These are phyloP conservation scores for Hystrix cristata DNA, from an alignment of 2,113 vertebrate genomes.

Conservation along the genomic window DNA sequence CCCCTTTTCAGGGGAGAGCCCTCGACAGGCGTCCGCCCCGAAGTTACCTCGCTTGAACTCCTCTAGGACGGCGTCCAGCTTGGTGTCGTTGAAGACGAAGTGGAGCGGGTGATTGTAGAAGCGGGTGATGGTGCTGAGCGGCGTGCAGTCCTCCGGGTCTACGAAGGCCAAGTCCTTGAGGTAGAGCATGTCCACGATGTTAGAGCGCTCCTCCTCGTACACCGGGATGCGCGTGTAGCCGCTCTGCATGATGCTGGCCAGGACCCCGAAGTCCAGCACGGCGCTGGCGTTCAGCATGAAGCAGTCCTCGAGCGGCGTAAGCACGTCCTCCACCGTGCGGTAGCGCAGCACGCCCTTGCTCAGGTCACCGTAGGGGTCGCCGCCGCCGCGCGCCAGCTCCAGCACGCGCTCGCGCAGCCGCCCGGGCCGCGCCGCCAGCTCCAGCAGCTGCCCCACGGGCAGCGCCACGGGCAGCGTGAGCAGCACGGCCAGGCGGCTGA, in stretches of 20 bases:
- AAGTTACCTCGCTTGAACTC: constrained; percentile 95
- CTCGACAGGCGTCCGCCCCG: background rate
- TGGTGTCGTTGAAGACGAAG: constrained; percentile 97
- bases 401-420: constrained; percentile 91
- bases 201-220: constrained; percentile 95
- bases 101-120: constrained; percentile 97
- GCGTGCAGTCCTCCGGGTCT: constrained; percentile 94
- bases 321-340: constrained; percentile 95
- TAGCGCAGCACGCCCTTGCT: constrained; percentile 92
- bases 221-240: constrained; percentile 95
- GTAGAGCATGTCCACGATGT: constrained; percentile 95
- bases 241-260: constrained; percentile 97
- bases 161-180: constrained; percentile 95
- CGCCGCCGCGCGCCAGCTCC: constrained; percentile 93
- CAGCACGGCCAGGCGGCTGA: constrained; percentile 93
- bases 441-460: constrained; percentile 92
- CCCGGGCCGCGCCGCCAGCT: constrained; percentile 90
- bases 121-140: constrained; percentile 95
- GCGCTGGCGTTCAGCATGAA: constrained; percentile 93
- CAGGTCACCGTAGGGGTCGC: constrained; percentile 95
- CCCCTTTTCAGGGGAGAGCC: background rate
- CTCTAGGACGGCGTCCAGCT: constrained; percentile 95
- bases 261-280: constrained; percentile 93
- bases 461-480: constrained; percentile 92
- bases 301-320: constrained; percentile 94